Conservation (phyloP, 1,140 invertebrate genomes). For the Leptinotarsa undecemlineata region DNA sequence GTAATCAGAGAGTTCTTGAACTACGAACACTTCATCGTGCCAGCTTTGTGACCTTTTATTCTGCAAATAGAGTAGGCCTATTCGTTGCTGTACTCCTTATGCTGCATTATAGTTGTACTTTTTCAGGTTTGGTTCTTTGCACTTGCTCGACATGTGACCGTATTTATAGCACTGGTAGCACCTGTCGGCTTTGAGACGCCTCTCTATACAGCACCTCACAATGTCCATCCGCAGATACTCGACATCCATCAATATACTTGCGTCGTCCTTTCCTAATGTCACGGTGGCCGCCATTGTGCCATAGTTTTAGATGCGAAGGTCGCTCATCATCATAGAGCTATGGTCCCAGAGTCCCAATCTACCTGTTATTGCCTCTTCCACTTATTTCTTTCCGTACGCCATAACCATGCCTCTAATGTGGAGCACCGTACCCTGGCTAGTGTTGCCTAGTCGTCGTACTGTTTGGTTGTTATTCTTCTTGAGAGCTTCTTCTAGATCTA, state of each 20-base stretch:
- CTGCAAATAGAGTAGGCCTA: no score
- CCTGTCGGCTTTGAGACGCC: slow-evolving; percentile 22
- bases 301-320: slow-evolving; percentile 22
- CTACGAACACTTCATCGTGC: not conserved
- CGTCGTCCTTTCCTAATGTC: slow-evolving; percentile 1
- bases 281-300: slow-evolving; percentile 25
- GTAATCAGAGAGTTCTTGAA: not conserved
- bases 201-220: slow-evolving; percentile 24
- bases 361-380: no score
- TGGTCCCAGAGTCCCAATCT: not conserved
- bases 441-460: no score
- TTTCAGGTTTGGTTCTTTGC: not conserved
- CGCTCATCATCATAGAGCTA: not conserved
- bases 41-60: not conserved
- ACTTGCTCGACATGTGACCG: not conserved
- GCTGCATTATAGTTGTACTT: not conserved
- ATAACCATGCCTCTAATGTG: no score
- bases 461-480: no score
- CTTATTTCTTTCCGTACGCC: no score
- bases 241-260: not conserved
- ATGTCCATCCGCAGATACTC: slow-evolving; percentile 9
- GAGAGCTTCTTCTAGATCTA: no score
- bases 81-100: not conserved
- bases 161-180: not conserved
- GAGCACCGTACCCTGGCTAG: no score